A percentile compares a stretch with the other conserved stretches of the same genome.
These are phyloP conservation scores for Rutpela maculata DNA, from an alignment of 2,888 invertebrate species.

Conservation along the genomic window DNA sequence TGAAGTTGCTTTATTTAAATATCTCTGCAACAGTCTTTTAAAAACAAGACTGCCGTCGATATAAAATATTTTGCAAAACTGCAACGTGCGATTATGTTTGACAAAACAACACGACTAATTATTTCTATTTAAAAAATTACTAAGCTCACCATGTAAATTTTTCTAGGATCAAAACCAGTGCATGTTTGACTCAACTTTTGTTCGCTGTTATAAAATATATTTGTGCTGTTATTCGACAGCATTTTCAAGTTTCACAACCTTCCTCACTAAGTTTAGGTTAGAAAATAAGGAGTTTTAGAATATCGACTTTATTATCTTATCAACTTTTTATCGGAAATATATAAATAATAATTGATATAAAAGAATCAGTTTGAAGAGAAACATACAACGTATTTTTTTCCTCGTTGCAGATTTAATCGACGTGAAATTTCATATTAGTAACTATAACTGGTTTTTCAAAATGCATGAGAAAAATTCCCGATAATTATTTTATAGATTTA, in stretches of 20 bases:
- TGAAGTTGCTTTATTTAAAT: too few relatives aligned
- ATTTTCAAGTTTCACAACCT: conserved; percentile 1
- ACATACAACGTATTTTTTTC: too few relatives aligned
- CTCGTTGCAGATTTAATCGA: too few relatives aligned
- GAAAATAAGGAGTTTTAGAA: not conserved
- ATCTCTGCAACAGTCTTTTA: too few relatives aligned
- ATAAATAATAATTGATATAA: not conserved
- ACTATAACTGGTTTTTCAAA: too few relatives aligned
- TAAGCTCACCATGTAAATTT: conserved; percentile 53
- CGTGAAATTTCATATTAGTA: too few relatives aligned
- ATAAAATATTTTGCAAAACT: too few relatives aligned
- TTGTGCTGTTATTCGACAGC: conserved; percentile 14
- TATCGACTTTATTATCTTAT: conserved; percentile 8
- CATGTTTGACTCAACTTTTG: conserved; percentile 31
- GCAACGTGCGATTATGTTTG: too few relatives aligned
- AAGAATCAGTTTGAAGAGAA: not conserved
- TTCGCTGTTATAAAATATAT: not conserved
- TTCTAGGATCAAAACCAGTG: conserved; percentile 50
- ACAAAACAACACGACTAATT: not conserved
- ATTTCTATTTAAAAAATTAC: not conserved
- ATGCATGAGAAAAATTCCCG: too few relatives aligned
- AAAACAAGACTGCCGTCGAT: too few relatives aligned
- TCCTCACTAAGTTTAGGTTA: not conserved
- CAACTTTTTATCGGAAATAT: not conserved
- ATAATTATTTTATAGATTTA: too few relatives aligned